A percentile compares a stretch with the other conserved stretches of the same genome.
Conservation (phyloP, 64 coral and sea anemone species). For the Orbicella faveolata region DNA sequence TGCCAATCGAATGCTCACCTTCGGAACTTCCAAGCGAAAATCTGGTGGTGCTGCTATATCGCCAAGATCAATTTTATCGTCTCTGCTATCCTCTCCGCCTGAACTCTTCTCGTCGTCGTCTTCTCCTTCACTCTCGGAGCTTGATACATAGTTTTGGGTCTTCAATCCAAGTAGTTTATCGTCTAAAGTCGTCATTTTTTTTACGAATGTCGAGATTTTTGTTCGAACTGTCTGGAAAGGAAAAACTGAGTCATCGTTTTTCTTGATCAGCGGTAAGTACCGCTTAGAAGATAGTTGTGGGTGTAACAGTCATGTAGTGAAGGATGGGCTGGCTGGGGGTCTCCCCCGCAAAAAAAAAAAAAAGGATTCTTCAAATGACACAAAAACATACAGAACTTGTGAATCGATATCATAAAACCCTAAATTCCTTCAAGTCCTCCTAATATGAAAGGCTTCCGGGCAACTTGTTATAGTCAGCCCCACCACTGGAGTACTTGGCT, state of each 20-base stretch:
- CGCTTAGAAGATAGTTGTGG: no score
- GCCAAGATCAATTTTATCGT: not conserved
- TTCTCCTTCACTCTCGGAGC: conserved; percentile 95
- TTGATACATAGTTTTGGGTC: conserved; percentile 91
- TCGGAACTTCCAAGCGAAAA: conserved; percentile 61
- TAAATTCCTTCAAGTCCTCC: no score
- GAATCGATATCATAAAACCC: no score
- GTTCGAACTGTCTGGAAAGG: not conserved
- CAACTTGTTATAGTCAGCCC: no score
- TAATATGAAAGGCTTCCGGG: no score
- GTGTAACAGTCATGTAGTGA: no score
- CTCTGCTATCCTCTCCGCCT: conserved; percentile 5
- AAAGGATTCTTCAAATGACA: no score
- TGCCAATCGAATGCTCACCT: not conserved
- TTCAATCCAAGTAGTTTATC: conserved; percentile 92
- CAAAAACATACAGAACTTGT: no score
- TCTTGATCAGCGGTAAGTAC: no score
- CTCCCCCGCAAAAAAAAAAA: no score
- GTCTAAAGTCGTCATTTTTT: conserved; percentile 73
- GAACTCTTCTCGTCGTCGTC: conserved; percentile 38
- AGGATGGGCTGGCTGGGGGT: no score
- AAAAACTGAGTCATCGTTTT: not conserved
- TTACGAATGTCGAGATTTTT: not conserved
- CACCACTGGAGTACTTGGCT: no score
- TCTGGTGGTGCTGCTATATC: conserved; percentile 23